A percentile compares a stretch with the other conserved stretches of the same genome.
Evolutionary conservation across 2,797 vertebrate species (phyloP).

Genomic region (Cuniculus paca): DNA sequence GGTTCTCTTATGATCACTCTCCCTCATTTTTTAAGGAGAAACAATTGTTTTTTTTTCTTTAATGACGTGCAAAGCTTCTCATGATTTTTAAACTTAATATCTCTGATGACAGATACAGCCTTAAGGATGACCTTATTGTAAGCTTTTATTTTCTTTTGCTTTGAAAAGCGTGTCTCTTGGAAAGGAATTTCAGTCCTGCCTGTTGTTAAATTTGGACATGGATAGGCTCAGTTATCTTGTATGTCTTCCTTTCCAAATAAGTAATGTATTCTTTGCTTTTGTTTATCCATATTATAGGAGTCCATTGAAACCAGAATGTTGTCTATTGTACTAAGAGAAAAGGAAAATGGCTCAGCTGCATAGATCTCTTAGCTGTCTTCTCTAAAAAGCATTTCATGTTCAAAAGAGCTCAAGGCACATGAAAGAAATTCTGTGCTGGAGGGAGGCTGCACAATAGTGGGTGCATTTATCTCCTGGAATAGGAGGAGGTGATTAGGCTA

Average conservation of each 20-base stretch:
- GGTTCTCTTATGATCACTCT: slow-evolving; percentile 2
- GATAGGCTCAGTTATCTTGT: slow-evolving; percentile 45
- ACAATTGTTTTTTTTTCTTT: neutral
- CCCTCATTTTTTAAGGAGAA: slow-evolving; percentile 43
- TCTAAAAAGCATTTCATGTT: slow-evolving; percentile 59
- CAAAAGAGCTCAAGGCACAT: neutral
- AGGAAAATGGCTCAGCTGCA: slow-evolving; percentile 33
- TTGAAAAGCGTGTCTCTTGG: slow-evolving; percentile 57
- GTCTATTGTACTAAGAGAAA: slow-evolving; percentile 63
- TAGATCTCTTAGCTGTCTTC: slow-evolving; percentile 19
- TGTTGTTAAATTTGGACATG: slow-evolving; percentile 26
- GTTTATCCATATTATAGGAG: slow-evolving; percentile 52
- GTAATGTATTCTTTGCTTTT: slow-evolving; percentile 65
- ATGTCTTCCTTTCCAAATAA: slow-evolving; percentile 41
- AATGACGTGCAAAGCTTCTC: neutral
- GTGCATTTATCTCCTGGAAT: neutral
- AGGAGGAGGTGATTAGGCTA: neutral
- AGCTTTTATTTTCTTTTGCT: slow-evolving; percentile 53
- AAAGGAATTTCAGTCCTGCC: slow-evolving; percentile 48
- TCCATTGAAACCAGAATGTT: slow-evolving; percentile 37
- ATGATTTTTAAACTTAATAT: slow-evolving; percentile 39
- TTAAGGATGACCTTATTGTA: slow-evolving; percentile 11
- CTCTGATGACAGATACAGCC: neutral
- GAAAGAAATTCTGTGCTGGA: neutral
- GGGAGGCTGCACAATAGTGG: neutral